Base-by-base conservation (phyloP, 2,113 vertebrate genomes). In the Sisor rabdophorus region DNA sequence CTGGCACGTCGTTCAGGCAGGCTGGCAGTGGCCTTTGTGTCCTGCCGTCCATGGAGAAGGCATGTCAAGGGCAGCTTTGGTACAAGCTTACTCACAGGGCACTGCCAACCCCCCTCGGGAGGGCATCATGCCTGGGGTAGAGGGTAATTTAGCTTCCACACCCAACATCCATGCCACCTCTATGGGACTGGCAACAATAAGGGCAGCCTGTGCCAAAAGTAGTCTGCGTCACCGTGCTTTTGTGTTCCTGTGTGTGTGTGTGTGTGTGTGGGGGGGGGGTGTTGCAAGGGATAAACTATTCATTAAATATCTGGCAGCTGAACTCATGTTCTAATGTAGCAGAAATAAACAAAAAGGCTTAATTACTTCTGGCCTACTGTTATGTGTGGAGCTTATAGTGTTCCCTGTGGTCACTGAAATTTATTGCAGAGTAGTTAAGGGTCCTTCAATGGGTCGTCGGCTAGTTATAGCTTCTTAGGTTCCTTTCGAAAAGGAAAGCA, bases 11-110 rank as follows among this genome's bases (percentile, higher is more conserved):
- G 68, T 79, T 81, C 84, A 64, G 60, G 77, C 75, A 67, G 60
- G 72, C 80, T 85, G 84, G 84, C 82, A 81, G 67, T 52, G 32
- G 60, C 71, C 73, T 53, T 63, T 52, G 80, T 56, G 69, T 79
- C 78, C 75, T 65, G 73, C 68, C 55, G 77, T 85, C 83, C 83
- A 47, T 75, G 79, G 83, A 87, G 84, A 76, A 86, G 75, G 80
- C 75, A 79, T 87, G 84, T 86, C 84, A 86, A 86, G 84, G 86
- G 86, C 82, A 85, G 84, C 73, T 77, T 65, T 56, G 73, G 84
- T 84, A 87, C 84, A 86, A 85, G 86, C 84, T 86, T 84, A 84
- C 84, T 85, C 84, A 87, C 86, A 84, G 86, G 86, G 86, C 82
- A 85, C 79, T 68, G 64, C 58, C 53, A 78, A 70, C 81, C 81